phyloP scores from a whole-genome alignment of 2,888 invertebrate genomes.

The Quadriops clusia region DNA sequence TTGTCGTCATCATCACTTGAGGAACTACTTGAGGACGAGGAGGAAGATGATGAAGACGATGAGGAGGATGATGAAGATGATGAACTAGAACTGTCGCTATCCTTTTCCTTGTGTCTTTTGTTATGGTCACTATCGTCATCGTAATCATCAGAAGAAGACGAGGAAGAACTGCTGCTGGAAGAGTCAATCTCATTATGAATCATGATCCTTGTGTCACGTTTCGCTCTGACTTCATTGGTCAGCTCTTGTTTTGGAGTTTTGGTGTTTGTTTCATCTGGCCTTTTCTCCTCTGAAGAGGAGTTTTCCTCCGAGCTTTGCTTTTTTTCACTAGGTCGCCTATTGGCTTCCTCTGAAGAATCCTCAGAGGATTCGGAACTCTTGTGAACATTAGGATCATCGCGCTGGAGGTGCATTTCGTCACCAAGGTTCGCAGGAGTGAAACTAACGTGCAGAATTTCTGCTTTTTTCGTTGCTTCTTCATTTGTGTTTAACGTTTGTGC shows the following conservation, averaged over 20 bases:
- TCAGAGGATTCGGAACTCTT: constrained; percentile 7
- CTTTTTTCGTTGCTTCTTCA: constrained; percentile 3
- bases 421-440: constrained; percentile 1
- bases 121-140: constrained; percentile 15
- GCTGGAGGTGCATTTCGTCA: constrained; percentile 6
- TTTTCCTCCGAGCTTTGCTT: constrained; percentile 11
- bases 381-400: constrained; percentile 5
- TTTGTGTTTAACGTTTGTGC: constrained; percentile 2
- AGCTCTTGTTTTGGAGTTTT: too few species aligned
- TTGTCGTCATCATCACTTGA: constrained; percentile 10
- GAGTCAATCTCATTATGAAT: too few species aligned
- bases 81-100: too few species aligned
- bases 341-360: not conserved
- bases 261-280: not conserved
- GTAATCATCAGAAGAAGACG: constrained; percentile 7
- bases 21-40: constrained; percentile 1
- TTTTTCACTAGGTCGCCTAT: constrained; percentile 4
- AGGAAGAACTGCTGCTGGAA: constrained; percentile 1
- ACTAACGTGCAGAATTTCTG: too few species aligned
- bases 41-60: too few species aligned
- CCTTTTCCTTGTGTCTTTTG: constrained; percentile 11
- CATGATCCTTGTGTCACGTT: too few species aligned
- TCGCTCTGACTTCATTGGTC: too few species aligned
- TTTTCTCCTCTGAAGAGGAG: constrained; percentile 5
- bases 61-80: too few species aligned